Percentiles rank a stretch among this genome's conserved stretches.
Evolutionary conservation across 2,113 vertebrate species (phyloP).

Genomic region (Urocolius indicus): DNA sequence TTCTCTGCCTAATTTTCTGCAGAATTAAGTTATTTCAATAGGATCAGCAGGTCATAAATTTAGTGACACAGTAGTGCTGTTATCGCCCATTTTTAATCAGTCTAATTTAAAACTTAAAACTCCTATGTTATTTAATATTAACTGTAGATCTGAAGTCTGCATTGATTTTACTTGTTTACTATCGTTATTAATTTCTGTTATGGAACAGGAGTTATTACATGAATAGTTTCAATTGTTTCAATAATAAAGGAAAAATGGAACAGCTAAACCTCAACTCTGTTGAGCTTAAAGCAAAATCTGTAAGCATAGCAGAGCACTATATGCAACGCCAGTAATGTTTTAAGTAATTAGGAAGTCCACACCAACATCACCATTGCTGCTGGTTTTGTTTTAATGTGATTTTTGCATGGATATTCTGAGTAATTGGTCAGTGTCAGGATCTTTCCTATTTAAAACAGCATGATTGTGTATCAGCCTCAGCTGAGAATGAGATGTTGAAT

Average conservation of each 20-base stretch:
- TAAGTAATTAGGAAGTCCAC: neutral
- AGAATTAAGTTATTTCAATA: constrained; percentile 7
- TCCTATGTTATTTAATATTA: neutral
- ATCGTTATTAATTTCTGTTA: neutral
- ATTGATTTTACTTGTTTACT: neutral
- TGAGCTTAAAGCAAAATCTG: neutral
- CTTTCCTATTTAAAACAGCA: neutral
- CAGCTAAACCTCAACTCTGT: neutral
- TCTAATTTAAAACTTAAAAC: neutral
- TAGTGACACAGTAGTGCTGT: neutral
- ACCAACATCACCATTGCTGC: neutral
- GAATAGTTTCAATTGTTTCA: neutral
- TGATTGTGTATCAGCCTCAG: neutral
- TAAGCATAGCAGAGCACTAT: neutral
- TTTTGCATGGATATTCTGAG: neutral
- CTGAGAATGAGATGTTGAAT: neutral
- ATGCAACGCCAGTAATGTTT: neutral
- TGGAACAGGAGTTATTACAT: neutral
- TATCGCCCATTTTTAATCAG: constrained; percentile 3
- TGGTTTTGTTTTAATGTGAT: neutral
- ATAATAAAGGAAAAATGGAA: neutral
- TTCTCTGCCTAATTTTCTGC: neutral
- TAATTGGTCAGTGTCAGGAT: neutral
- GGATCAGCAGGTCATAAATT: constrained; percentile 10
- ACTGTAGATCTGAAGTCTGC: neutral